phyloP scores from a whole-genome alignment of 2,797 vertebrate genomes.

The Rhinatrema bivittatum region DNA sequence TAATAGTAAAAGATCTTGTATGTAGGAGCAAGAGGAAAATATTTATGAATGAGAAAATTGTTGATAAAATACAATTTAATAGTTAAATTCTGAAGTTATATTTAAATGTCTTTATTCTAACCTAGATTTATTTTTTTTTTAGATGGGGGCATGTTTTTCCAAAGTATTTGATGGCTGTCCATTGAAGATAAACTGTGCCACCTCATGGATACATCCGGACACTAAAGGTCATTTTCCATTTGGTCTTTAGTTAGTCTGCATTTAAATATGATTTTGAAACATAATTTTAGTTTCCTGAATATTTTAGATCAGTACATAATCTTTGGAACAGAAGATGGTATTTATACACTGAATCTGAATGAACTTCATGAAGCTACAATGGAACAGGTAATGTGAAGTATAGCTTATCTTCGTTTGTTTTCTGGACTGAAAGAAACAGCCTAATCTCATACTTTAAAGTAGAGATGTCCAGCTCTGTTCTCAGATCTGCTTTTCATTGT shows the following conservation, averaged over 20 bases:
- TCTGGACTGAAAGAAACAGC: neutral
- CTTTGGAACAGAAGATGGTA: constrained; percentile 95
- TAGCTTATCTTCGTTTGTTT: constrained; percentile 1
- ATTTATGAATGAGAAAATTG: no score
- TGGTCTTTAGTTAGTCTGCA: no score
- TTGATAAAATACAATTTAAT: no score
- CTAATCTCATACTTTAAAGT: neutral
- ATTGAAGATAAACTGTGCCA: constrained; percentile 96
- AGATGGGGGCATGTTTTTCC: constrained; percentile 98
- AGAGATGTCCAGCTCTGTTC: neutral
- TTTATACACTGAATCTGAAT: constrained; percentile 95
- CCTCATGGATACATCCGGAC: constrained; percentile 97
- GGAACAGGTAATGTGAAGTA: constrained; percentile 78
- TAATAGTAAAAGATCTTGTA: no score
- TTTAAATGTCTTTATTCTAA: neutral
- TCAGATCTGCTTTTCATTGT: no score
- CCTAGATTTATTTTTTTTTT: constrained; percentile 31
- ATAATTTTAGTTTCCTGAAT: no score
- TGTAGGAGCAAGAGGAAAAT: no score
- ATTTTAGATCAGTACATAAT: constrained; percentile 90
- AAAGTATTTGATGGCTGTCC: constrained; percentile 98
- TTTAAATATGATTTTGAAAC: neutral
- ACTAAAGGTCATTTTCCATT: constrained; percentile 77
- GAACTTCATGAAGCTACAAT: constrained; percentile 95
- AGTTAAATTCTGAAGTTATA: no score